Conservation (phyloP, 2,113 vertebrate genomes). For the Zingel zingel region DNA sequence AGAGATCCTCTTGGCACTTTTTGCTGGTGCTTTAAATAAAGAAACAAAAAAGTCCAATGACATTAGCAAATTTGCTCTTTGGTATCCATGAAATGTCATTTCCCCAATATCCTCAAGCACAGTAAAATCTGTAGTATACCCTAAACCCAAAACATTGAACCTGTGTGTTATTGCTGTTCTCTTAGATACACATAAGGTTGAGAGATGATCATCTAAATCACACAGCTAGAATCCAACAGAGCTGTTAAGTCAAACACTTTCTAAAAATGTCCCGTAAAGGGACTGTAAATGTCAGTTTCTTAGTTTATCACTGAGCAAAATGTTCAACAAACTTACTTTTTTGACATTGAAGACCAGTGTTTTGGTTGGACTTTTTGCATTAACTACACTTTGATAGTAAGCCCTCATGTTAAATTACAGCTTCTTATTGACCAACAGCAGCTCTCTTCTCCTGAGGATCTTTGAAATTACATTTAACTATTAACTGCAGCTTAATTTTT, state of each 20-base stretch:
- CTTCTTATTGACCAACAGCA: neutral
- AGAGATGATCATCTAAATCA: neutral
- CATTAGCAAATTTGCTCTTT: slow-evolving; percentile 58
- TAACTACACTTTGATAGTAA: slow-evolving; percentile 4
- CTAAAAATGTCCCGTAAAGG: neutral
- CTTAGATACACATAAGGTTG: neutral
- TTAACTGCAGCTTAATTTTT: neutral
- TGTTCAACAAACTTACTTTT: neutral
- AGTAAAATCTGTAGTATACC: neutral
- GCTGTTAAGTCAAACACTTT: slow-evolving; percentile 23
- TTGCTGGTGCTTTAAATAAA: slow-evolving; percentile 42
- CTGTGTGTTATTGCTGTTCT: slow-evolving; percentile 2
- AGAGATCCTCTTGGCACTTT: slow-evolving; percentile 35
- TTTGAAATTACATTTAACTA: slow-evolving; percentile 36
- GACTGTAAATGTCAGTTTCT: slow-evolving; percentile 4
- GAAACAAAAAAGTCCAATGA: slow-evolving; percentile 8
- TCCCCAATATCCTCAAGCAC: slow-evolving; percentile 7
- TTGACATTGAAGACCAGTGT: slow-evolving; percentile 11
- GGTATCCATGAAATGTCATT: slow-evolving; percentile 61
- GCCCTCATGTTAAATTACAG: neutral
- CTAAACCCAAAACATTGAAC: slow-evolving; percentile 14
- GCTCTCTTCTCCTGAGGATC: slow-evolving; percentile 40
- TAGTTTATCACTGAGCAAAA: neutral
- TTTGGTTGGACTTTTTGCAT: slow-evolving; percentile 49
- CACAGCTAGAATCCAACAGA: slow-evolving; percentile 7